A percentile compares a stretch with the other conserved stretches of the same genome.
These are phyloP conservation scores for Gymnocheta viridis DNA, from an alignment of 2,888 invertebrate genomes.

Conservation along the genomic window DNA sequence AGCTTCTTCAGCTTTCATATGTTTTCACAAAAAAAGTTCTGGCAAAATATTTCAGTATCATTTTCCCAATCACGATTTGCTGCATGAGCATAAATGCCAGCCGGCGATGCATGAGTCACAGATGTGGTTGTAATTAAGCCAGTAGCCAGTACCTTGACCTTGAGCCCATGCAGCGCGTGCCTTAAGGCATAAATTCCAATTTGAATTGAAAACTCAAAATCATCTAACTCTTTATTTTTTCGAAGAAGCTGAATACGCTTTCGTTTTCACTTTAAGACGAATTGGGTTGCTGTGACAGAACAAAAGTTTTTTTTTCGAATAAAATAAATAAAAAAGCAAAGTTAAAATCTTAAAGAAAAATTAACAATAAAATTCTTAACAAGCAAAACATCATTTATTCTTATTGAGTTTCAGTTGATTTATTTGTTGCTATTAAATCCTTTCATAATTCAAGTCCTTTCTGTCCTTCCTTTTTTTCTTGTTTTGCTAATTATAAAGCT, in stretches of 20 bases:
- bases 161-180: slow-evolving; percentile 90
- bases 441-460: slow-evolving; percentile 14
- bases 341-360: slow-evolving; percentile 11
- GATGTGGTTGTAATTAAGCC: slow-evolving; percentile 90
- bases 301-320: neutral
- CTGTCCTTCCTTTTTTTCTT: slow-evolving; percentile 3
- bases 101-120: slow-evolving; percentile 91
- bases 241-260: neutral
- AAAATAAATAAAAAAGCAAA: slow-evolving; percentile 2
- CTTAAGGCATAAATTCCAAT: too few species aligned
- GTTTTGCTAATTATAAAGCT: slow-evolving; percentile 58
- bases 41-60: slow-evolving; percentile 85
- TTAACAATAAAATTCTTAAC: slow-evolving; percentile 69
- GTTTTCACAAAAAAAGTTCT: too few species aligned
- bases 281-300: neutral
- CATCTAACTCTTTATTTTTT: too few species aligned
- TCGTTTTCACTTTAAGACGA: neutral
- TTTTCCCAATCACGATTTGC: slow-evolving; percentile 89
- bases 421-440: slow-evolving; percentile 29
- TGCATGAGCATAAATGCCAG: slow-evolving; percentile 88
- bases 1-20: too few species aligned
- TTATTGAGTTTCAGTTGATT: slow-evolving; percentile 26
- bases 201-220: too few species aligned
- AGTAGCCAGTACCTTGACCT: slow-evolving; percentile 84
- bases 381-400: slow-evolving; percentile 67